Evolutionary conservation across 2,797 vertebrate genomes (phyloP), one percentile per base, ranked within the genome.

Genomic region (Thamnophis elegans): DNA sequence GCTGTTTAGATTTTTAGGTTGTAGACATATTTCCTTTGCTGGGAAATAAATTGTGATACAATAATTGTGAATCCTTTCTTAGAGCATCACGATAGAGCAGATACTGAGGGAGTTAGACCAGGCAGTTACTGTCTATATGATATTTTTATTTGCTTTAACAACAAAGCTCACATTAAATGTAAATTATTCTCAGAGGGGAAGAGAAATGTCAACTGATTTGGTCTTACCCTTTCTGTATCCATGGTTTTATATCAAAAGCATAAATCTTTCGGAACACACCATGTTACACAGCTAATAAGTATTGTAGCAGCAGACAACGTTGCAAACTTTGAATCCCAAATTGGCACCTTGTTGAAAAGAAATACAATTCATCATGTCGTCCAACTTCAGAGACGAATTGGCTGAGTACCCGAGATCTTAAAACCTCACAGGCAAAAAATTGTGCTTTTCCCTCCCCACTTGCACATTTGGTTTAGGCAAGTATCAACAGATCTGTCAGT

Each of bases 41-140:
- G 86, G 94, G 94, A 92, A 95, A 85, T 91, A 86, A 92, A 91
- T 94, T 94, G 94, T 56, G 78, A 95, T 88, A 91, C 56, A 58
- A 32, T 4, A 58, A 36, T 93, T 58, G 91, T 92, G 89, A 95
- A 93, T 89, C 12, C 55, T 94, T 22, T 92, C 53, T 25, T 87
- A 59, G 65, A 93, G 55, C 73, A 90, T 78, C 89, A 93, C 1
- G 86, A 4, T 65, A 92, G 87, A 53, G 20, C 56, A 28, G 88
- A 42, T 18, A 95, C 42, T 55, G 88, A 73, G 91, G 86, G 54
- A 93, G 90, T 82, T 62, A 94, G 94, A 91, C 1, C 26, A 92
- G 86, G 60, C 68, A 93, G 25, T 89, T 92, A 26, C 14, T 93
- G 28, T 47, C 28, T 55, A 53, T 68, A 42, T 93, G 82, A 91